phyloP scores from a whole-genome alignment of 2,888 invertebrate species.

The Resseliella maxima region DNA sequence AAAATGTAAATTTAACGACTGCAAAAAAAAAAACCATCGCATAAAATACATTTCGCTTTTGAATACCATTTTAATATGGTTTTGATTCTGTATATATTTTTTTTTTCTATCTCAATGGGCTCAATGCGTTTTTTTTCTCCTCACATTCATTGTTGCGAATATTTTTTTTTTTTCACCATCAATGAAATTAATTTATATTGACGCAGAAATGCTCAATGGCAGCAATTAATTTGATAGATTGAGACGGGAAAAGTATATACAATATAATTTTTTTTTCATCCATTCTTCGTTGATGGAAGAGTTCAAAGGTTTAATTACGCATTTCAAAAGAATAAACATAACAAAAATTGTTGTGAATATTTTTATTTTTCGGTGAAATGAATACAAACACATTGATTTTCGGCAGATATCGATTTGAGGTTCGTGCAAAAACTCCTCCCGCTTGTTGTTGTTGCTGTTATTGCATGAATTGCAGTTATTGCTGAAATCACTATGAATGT shows the following conservation, averaged over 20 bases:
- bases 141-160: background rate
- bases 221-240: conserved; percentile 44
- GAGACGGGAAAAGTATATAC: background rate
- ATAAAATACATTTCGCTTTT: conserved; percentile 46
- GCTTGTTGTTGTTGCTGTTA: background rate
- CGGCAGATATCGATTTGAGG: background rate
- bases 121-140: background rate
- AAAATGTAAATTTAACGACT: conserved; percentile 53
- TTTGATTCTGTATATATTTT: conserved; percentile 48
- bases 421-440: background rate
- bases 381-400: background rate
- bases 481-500: conserved; percentile 5
- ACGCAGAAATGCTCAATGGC: conserved; percentile 47
- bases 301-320: conserved; percentile 28
- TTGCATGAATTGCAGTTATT: background rate
- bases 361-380: background rate
- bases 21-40: conserved; percentile 51
- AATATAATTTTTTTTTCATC: background rate
- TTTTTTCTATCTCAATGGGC: background rate
- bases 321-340: background rate
- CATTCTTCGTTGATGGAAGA: background rate
- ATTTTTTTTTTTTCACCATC: conserved; percentile 7
- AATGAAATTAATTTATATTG: conserved; percentile 52
- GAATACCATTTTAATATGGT: conserved; percentile 40
- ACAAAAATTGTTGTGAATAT: too few species aligned